Base-by-base conservation (phyloP, 2,113 vertebrate genomes). In the Piaya cayana region DNA sequence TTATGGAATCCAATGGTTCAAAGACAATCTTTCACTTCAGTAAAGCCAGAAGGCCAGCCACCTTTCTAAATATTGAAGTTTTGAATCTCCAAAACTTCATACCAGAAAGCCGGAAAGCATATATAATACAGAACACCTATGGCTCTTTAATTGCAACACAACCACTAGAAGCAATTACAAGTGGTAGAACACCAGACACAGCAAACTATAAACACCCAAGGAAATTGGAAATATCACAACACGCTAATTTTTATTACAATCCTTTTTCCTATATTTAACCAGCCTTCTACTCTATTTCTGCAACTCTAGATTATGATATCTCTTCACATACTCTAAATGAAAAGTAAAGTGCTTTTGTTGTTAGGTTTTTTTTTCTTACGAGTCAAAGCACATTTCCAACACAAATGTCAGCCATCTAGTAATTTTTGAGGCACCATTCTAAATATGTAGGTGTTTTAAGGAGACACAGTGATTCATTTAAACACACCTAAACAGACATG, bases 361-460 rank as follows among this genome's bases (percentile, higher is more conserved):
- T 78, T 88, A 86, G 60, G 81, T 45, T 29, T 55, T 47, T n/a
- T 62, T 42, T 27, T 9, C 49, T 88, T 56, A 70, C 3, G 49
- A 92, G 23, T 59, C 26, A 42, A 82, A 34, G 91, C 76, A 84
- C 30, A 32, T 30, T 86, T 90, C 80, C 82, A 93, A 93, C 23
- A 81, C 32, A 81, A 85, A 52, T 42, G 36, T 45, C 42, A 93
- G 29, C 55, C 76, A 80, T 47, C 78, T 58, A 90, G 20, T 86
- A 83, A 93, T 92, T 92, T 83, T 81, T 23, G 18, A 75, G 80
- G 83, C 77, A 88, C 16, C 64, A 80, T 63, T 49, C 52, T 55
- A 71, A 78, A 74, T 21, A 92, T 0, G 4, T 19, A 78, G 47
- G 64, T 80, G 79, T 70, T 88, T 83, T 56, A 76, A 83, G 64